Conservation (phyloP, 2,888 invertebrate species). For the Hartigia nigra region DNA sequence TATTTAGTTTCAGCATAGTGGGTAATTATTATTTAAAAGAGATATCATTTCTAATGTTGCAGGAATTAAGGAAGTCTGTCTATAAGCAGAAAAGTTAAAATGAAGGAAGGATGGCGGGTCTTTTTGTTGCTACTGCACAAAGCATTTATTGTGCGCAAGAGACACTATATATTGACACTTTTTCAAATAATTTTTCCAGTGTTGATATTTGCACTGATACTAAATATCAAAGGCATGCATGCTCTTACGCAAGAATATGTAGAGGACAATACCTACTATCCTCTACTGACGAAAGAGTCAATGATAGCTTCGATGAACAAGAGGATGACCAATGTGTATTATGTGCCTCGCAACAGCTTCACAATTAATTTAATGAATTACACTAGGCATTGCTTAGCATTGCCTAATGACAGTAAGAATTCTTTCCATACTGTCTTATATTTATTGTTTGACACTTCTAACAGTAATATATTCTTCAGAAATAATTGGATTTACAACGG, state of each 20-base stretch:
- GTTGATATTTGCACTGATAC: constrained; percentile 47
- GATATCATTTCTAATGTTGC: not conserved
- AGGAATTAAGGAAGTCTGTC: not conserved
- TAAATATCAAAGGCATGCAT: constrained; percentile 47
- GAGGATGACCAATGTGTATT: constrained; percentile 34
- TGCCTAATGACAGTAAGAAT: constrained; percentile 42
- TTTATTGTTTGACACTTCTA: not conserved
- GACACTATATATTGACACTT: constrained; percentile 53
- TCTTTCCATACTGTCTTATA: not conserved
- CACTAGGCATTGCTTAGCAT: constrained; percentile 42
- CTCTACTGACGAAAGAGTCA: constrained; percentile 23
- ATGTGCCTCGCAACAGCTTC: constrained; percentile 45
- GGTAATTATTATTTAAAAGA: not conserved
- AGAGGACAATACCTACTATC: constrained; percentile 43
- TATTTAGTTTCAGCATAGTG: not conserved
- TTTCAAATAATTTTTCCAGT: constrained; percentile 56
- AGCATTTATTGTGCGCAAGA: constrained; percentile 54
- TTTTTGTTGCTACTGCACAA: constrained; percentile 55
- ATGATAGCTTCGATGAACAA: constrained; percentile 6
- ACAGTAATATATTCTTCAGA: constrained; percentile 23
- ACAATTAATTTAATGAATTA: constrained; percentile 45
- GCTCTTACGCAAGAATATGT: constrained; percentile 38
- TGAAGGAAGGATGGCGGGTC: constrained; percentile 34
- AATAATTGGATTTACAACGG: constrained; percentile 44
- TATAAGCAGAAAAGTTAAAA: constrained; percentile 9